These are phyloP conservation scores for Siniperca scherzeri DNA, from an alignment of 2,797 vertebrate species.

Conservation along the genomic window DNA sequence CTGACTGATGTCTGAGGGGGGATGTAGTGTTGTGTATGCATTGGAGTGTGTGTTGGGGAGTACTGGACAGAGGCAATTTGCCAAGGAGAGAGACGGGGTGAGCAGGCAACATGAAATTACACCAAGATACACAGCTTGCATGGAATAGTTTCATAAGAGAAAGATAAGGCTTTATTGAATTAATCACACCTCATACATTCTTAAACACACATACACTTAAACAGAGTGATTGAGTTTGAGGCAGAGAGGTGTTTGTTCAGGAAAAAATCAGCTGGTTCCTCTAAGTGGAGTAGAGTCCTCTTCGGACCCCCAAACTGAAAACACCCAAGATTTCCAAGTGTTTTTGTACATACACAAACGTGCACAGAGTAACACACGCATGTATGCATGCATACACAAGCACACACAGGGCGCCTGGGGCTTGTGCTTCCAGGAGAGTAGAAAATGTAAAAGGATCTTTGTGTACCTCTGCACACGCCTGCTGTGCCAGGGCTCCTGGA, in stretches of 20 bases:
- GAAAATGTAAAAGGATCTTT: conserved; percentile 74
- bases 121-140: conserved; percentile 28
- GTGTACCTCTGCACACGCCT: conserved; percentile 51
- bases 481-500: conserved; percentile 46
- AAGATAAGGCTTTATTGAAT: conserved; percentile 36
- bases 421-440: conserved; percentile 60
- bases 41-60: conserved; percentile 17
- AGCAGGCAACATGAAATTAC: conserved; percentile 51
- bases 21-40: conserved; percentile 45
- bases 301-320: background rate
- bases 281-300: conserved; percentile 10
- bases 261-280: conserved; percentile 19
- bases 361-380: conserved; percentile 14
- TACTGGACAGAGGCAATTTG: conserved; percentile 19
- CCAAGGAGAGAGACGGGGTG: conserved; percentile 22
- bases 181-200: conserved; percentile 39
- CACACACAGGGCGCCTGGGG: conserved; percentile 17
- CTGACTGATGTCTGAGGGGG: conserved; percentile 68
- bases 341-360: conserved; percentile 21
- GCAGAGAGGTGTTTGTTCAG: conserved; percentile 27
- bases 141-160: conserved; percentile 19
- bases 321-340: conserved; percentile 16
- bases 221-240: conserved; percentile 25
- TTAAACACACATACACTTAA: conserved; percentile 15
- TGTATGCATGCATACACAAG: conserved; percentile 4